Conservation (phyloP, 2,113 vertebrate genomes). For the Phyllopteryx taeniolatus region DNA sequence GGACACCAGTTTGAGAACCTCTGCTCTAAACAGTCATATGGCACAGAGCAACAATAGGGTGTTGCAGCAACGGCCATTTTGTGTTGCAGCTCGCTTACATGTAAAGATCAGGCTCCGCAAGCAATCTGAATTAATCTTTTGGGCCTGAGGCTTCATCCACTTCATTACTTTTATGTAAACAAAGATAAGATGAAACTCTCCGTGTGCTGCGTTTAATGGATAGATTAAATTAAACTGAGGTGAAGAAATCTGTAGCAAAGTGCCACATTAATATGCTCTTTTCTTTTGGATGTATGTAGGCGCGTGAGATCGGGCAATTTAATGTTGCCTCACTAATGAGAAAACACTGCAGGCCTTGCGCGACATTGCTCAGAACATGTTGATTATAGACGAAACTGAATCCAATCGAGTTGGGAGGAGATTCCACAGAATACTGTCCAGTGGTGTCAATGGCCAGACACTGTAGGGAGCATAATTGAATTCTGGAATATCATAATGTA, state of each 20-base stretch:
- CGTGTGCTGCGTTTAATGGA: not conserved
- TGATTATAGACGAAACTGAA: not conserved
- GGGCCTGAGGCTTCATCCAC: conserved; percentile 1
- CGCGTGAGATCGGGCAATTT: not conserved
- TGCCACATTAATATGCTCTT: not conserved
- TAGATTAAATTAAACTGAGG: not conserved
- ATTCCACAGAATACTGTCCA: not conserved
- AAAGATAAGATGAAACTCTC: conserved; percentile 6
- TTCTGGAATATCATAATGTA: no score
- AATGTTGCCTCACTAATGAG: not conserved
- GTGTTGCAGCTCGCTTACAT: not conserved
- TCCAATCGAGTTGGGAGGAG: not conserved
- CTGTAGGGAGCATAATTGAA: not conserved
- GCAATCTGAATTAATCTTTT: not conserved
- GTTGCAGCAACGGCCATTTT: not conserved
- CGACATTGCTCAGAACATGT: not conserved
- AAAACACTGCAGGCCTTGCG: not conserved
- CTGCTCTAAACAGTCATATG: not conserved
- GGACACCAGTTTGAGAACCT: not conserved
- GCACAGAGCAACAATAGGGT: not conserved
- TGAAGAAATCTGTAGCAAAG: conserved; percentile 6
- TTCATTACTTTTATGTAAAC: conserved; percentile 4
- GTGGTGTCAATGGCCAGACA: not conserved
- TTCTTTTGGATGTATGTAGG: not conserved
- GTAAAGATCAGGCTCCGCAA: not conserved